A percentile compares a stretch with the other conserved stretches of the same genome.
phyloP scores from a whole-genome alignment of 2,888 invertebrate genomes.

The Tetanocera ferruginea region DNA sequence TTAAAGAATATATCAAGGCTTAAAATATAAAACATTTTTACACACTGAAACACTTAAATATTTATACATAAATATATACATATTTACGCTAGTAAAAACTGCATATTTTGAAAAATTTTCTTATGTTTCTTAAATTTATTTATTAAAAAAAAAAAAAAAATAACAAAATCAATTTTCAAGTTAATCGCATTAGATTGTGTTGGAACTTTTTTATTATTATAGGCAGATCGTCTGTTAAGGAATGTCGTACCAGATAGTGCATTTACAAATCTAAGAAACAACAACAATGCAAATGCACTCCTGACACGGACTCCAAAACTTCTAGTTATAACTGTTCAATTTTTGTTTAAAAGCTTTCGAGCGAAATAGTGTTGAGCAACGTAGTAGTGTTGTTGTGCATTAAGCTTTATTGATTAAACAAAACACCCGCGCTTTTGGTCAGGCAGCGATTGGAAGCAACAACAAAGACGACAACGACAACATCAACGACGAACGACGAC shows the following conservation, averaged over 20 bases:
- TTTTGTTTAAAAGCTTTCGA: constrained; percentile 28
- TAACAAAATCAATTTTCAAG: constrained; percentile 31
- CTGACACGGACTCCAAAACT: constrained; percentile 95
- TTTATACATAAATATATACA: neutral
- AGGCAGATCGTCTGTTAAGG: constrained; percentile 74
- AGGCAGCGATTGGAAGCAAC: neutral
- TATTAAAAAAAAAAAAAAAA: too few species aligned
- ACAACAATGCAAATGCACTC: constrained; percentile 92
- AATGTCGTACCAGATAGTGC: constrained; percentile 99
- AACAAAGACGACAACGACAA: neutral
- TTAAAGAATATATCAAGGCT: neutral
- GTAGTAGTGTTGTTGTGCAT: neutral
- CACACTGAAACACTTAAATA: constrained; percentile 5
- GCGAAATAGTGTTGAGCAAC: constrained; percentile 31
- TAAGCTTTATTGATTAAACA: neutral
- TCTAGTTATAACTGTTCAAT: constrained; percentile 46
- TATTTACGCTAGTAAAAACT: constrained; percentile 56
- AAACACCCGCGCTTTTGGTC: neutral
- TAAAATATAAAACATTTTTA: constrained; percentile 6
- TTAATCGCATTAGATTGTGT: constrained; percentile 41
- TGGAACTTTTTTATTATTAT: constrained; percentile 40
- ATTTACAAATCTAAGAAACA: constrained; percentile 87
- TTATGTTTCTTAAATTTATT: constrained; percentile 37
- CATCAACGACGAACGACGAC: neutral
- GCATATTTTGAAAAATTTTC: constrained; percentile 57